Evolutionary conservation across 2,113 vertebrate species (phyloP), one percentile per base, ranked within the genome.

Genomic region (Leptobrachium ailaonicum): DNA sequence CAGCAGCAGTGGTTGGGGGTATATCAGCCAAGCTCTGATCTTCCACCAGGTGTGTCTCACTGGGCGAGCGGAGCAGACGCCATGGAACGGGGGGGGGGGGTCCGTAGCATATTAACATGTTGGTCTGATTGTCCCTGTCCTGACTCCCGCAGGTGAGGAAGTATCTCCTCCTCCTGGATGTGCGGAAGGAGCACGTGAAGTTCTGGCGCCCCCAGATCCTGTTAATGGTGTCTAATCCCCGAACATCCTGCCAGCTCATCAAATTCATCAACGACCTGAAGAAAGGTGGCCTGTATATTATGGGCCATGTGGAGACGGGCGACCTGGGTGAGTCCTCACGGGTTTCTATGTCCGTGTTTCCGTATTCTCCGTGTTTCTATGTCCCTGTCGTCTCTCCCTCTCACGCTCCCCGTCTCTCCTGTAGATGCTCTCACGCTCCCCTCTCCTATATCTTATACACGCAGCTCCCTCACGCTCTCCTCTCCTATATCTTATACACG

Each of bases 1-100:
- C 0, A 93, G 94, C 80, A 95, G 94, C 84, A 96, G 94, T 88
- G 96, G 95, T 85, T 97, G 95, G 95, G 95, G 95, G 83, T 96
- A 96, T 20, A 94, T 96, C 86, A 95, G 95, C 90, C 96, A 96
- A 86, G 95, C 95, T 40, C 89, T 96, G 84, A 96, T 97, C 64
- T 96, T 96, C 87, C 95, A 96, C 74, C 96, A 96, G 90, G 91
- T 93, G 10, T 42, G 68, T 32, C 20, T 32, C 20, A 32, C 20
- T 32, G 4, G 41, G 2, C 1, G 7, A 76, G 32, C 45, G 53
- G 9, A 5, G 72, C 41, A 2, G 4, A 41, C 6, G 3, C 41
- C 20, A 6, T 20, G 71, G 12, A 8, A 5, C 2, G 66, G 41
- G 47, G 44, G 69, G 63, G 32, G 32, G 2, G 2, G 4, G n/a